These are phyloP conservation scores for Episyrphus balteatus DNA, from an alignment of 1,140 invertebrate genomes.

Conservation along the genomic window DNA sequence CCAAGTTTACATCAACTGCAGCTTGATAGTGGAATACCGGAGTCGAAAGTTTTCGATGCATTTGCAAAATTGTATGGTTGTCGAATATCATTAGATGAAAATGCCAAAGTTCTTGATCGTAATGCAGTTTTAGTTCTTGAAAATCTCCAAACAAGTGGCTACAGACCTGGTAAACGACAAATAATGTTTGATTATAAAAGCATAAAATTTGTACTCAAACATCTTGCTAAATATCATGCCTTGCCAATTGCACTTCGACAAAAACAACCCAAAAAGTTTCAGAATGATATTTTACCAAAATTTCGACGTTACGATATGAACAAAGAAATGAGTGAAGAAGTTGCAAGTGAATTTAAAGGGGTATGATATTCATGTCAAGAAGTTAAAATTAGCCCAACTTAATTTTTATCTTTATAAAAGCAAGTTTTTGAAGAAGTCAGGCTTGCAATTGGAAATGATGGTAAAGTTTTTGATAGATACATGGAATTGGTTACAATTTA, in stretches of 20 bases:
- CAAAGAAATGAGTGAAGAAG: constrained; percentile 9
- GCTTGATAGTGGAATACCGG: constrained; percentile 34
- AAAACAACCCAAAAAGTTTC: constrained; percentile 40
- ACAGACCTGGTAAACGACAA: constrained; percentile 38
- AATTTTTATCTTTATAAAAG: neutral
- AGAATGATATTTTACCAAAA: constrained; percentile 34
- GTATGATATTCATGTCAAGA: neutral
- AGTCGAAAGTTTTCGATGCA: constrained; percentile 36
- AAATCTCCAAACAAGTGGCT: constrained; percentile 42
- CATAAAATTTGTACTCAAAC: constrained; percentile 37
- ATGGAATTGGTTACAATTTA: constrained; percentile 10
- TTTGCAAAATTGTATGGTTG: constrained; percentile 44
- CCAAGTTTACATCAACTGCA: constrained; percentile 42
- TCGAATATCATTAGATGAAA: constrained; percentile 36
- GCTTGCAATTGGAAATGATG: constrained; percentile 10
- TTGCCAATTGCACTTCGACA: constrained; percentile 43
- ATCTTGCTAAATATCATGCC: constrained; percentile 46
- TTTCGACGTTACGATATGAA: constrained; percentile 29
- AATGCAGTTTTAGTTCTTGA: constrained; percentile 46
- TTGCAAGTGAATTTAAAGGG: constrained; percentile 1
- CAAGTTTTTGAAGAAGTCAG: constrained; percentile 3
- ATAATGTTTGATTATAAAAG: constrained; percentile 41
- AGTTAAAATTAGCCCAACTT: neutral
- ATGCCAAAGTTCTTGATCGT: constrained; percentile 39
- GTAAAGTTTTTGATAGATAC: constrained; percentile 9